Evolutionary conservation across 2,888 invertebrate genomes (phyloP).

Genomic region (Eupelmus urozonus): DNA sequence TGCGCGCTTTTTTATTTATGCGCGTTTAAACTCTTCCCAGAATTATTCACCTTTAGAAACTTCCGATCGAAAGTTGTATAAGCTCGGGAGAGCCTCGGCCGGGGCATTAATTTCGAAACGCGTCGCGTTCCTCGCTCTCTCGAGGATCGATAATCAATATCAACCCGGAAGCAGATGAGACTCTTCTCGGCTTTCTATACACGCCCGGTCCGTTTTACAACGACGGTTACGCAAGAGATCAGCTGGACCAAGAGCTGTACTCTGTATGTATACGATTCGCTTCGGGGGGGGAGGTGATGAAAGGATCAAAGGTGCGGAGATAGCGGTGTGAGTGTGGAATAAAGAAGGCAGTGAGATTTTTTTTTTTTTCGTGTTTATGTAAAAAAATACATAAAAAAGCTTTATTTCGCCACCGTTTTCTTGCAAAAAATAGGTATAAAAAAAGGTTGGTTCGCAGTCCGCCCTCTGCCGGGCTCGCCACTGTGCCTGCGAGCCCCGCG

Average conservation of each 20-base stretch:
- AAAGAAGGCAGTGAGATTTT: slow-evolving; percentile 4
- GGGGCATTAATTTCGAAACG: slow-evolving; percentile 27
- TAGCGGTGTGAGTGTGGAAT: neutral
- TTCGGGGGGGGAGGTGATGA: neutral
- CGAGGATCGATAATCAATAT: slow-evolving; percentile 11
- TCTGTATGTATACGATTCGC: no score
- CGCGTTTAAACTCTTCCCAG: slow-evolving; percentile 23
- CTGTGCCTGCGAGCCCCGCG: slow-evolving; percentile 9
- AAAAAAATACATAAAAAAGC: slow-evolving; percentile 77
- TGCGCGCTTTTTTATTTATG: no score
- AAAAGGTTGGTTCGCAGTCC: slow-evolving; percentile 58
- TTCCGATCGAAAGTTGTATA: slow-evolving; percentile 45
- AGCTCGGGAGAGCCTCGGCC: neutral
- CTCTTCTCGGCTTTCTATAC: neutral
- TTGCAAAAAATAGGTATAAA: slow-evolving; percentile 73
- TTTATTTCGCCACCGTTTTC: slow-evolving; percentile 78
- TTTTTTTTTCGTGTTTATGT: slow-evolving; percentile 68
- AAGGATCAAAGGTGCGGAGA: neutral
- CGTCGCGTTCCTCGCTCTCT: neutral
- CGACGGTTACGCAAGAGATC: no score
- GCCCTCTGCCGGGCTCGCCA: slow-evolving; percentile 57
- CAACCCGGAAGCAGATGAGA: neutral
- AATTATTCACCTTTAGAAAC: slow-evolving; percentile 34
- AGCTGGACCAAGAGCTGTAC: no score
- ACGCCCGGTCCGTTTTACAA: no score